These are phyloP conservation scores for Apamea monoglypha DNA, from an alignment of 2,888 invertebrate genomes.

Conservation along the genomic window DNA sequence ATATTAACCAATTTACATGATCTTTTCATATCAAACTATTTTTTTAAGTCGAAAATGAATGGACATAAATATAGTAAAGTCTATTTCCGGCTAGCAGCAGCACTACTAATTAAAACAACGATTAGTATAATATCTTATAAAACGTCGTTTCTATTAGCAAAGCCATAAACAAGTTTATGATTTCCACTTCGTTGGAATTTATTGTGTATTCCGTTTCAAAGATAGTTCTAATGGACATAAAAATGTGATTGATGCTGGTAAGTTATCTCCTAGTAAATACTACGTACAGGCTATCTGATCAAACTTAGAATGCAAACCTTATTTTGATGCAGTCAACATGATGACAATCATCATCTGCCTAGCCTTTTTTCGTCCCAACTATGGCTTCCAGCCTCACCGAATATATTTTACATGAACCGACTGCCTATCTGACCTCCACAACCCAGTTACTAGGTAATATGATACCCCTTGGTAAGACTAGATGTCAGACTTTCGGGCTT, in stretches of 20 bases:
- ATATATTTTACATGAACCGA: too few relatives aligned
- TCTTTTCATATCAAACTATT: neutral
- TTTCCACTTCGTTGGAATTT: conserved; percentile 13
- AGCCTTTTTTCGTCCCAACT: too few relatives aligned
- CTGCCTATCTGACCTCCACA: too few relatives aligned
- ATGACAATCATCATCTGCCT: too few relatives aligned
- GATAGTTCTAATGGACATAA: conserved; percentile 10
- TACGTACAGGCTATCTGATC: neutral
- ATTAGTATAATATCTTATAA: neutral
- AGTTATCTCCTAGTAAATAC: neutral
- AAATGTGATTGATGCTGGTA: conserved; percentile 3
- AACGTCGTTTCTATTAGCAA: conserved; percentile 1
- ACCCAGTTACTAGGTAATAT: too few relatives aligned
- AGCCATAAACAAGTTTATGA: neutral
- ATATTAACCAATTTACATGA: neutral
- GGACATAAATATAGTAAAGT: neutral
- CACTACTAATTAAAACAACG: conserved; percentile 1
- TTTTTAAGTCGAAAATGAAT: neutral
- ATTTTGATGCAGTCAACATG: too few relatives aligned
- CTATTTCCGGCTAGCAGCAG: neutral
- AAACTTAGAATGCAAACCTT: too few relatives aligned
- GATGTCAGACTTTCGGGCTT: too few relatives aligned
- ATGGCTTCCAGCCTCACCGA: too few relatives aligned
- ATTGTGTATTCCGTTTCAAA: conserved; percentile 4
- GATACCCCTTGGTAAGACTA: too few relatives aligned